Conservation (phyloP, 1,140 invertebrate species). For the Liolophura sinensis region DNA sequence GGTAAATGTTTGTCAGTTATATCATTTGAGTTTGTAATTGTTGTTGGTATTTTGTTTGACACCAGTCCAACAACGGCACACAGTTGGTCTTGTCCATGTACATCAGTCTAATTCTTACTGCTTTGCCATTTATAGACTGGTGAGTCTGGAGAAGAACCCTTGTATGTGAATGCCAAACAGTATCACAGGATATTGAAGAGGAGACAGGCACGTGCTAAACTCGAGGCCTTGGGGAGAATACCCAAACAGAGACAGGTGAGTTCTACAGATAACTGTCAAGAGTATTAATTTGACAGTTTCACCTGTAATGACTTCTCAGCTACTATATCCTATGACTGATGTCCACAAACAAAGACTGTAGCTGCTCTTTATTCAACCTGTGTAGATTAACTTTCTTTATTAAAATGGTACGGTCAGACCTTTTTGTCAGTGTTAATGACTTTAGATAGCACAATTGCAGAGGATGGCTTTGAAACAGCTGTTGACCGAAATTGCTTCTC, state of each 20-base stretch:
- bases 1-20: not conserved
- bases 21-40: not conserved
- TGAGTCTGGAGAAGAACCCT: conserved; percentile 51
- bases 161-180: conserved; percentile 89
- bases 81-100: not conserved
- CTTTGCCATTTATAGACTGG: conserved; percentile 29
- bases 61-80: not conserved
- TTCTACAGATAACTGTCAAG: not conserved
- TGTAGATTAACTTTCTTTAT: too few relatives aligned
- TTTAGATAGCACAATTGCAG: too few relatives aligned
- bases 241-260: conserved; percentile 88
- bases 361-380: too few relatives aligned
- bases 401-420: too few relatives aligned
- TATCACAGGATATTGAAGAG: conserved; percentile 59
- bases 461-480: too few relatives aligned
- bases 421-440: too few relatives aligned
- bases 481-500: not conserved
- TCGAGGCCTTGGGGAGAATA: conserved; percentile 76
- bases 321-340: too few relatives aligned
- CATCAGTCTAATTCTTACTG: not conserved
- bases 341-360: too few relatives aligned
- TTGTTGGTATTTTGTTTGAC: not conserved
- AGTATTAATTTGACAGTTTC: too few relatives aligned
- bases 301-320: too few relatives aligned
- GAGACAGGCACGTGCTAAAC: conserved; percentile 57